Percentiles rank a stretch among this genome's conserved stretches.
Conservation (phyloP, 2,113 vertebrate genomes). For the Azemiops feae region DNA sequence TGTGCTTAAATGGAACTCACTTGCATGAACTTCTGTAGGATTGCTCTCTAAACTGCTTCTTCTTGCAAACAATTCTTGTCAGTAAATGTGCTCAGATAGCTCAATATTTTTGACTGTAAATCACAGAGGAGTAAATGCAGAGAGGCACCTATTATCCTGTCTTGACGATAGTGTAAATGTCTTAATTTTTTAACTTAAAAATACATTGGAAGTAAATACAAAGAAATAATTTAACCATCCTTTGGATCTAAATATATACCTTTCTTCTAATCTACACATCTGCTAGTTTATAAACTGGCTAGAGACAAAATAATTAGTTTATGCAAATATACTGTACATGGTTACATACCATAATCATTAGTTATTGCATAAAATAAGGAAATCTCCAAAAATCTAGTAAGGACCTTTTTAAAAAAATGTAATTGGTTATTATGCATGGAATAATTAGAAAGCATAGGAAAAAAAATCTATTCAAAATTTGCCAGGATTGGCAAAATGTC, state of each 20-base stretch:
- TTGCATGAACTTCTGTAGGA: neutral
- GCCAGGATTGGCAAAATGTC: neutral
- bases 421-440: neutral
- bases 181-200: neutral
- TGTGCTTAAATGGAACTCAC: neutral
- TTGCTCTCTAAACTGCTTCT: neutral
- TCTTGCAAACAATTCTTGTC: neutral
- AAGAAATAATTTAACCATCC: neutral
- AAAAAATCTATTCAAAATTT: neutral
- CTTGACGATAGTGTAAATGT: neutral
- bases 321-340: constrained; percentile 28
- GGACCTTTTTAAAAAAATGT: neutral
- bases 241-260: constrained; percentile 2
- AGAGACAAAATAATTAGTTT: neutral
- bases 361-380: neutral
- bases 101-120: neutral
- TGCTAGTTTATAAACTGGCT: neutral
- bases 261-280: neutral
- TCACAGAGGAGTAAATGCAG: neutral
- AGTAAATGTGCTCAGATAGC: neutral
- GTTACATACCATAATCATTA: neutral
- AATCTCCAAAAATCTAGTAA: neutral
- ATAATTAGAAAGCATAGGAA: neutral
- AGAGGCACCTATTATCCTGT: neutral
- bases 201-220: neutral